A percentile compares a stretch with the other conserved stretches of the same genome.
Conservation (phyloP, 1,140 invertebrate species). For the Eupristina koningsbergeri region DNA sequence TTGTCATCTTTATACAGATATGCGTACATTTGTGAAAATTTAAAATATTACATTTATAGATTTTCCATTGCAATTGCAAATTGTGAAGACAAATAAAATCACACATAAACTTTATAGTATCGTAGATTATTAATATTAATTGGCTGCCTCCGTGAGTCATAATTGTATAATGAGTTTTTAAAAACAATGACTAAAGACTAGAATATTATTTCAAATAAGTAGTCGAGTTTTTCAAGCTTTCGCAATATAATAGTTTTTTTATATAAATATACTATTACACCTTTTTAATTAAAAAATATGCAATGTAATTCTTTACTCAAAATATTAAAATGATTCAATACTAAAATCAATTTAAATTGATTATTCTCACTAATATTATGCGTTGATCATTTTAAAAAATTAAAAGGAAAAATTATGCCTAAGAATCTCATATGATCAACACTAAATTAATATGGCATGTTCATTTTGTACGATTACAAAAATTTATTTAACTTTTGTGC, state of each 20-base stretch:
- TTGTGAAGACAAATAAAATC: too few relatives aligned
- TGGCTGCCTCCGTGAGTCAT: background rate
- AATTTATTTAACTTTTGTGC: background rate
- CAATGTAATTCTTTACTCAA: background rate
- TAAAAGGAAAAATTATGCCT: background rate
- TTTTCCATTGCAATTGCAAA: too few relatives aligned
- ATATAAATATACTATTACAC: background rate
- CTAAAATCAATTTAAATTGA: background rate
- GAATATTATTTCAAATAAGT: background rate
- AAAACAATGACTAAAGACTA: conserved; percentile 3
- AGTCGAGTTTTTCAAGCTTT: background rate
- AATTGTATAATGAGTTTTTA: background rate
- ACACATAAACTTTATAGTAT: too few relatives aligned
- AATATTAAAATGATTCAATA: background rate
- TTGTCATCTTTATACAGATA: too few relatives aligned
- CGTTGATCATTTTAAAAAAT: background rate
- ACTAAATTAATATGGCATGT: background rate
- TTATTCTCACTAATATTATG: background rate
- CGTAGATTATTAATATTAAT: too few relatives aligned
- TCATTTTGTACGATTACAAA: background rate
- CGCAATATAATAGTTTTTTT: background rate
- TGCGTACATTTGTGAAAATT: background rate
- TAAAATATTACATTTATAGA: background rate
- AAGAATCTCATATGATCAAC: background rate
- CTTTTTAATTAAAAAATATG: background rate